Percentiles rank a stretch among this genome's conserved stretches.
phyloP scores from a whole-genome alignment of 2,888 invertebrate genomes.

The Luperina nickerlii region DNA sequence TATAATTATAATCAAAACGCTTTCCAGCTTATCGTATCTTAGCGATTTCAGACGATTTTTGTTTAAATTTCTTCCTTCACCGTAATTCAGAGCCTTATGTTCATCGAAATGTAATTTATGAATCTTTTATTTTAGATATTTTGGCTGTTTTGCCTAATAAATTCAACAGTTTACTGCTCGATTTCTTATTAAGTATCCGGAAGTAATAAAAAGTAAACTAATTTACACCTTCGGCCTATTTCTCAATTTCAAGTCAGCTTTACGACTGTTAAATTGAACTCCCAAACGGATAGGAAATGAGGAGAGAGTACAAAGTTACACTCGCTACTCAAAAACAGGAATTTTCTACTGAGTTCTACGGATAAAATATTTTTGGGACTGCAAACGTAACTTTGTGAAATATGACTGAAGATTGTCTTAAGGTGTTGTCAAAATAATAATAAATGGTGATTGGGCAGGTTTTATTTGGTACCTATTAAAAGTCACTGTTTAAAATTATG shows the following conservation, averaged over 20 bases:
- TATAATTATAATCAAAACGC: not conserved
- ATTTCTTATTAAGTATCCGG: slow-evolving; percentile 53
- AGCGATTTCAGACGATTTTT: not conserved
- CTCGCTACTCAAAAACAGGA: slow-evolving; percentile 28
- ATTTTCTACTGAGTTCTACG: fast-evolving
- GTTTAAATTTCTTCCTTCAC: not conserved
- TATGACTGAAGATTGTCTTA: slow-evolving; percentile 39
- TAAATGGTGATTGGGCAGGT: slow-evolving; percentile 54
- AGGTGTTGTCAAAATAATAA: slow-evolving; percentile 55
- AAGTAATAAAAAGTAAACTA: slow-evolving; percentile 62
- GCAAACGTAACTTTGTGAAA: slow-evolving; percentile 55
- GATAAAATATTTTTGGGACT: slow-evolving; percentile 11
- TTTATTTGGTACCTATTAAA: slow-evolving; percentile 60
- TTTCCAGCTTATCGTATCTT: not conserved
- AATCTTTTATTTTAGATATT: not conserved
- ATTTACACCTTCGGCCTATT: slow-evolving; percentile 59
- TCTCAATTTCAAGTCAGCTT: slow-evolving; percentile 60
- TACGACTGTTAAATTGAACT: slow-evolving; percentile 66
- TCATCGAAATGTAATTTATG: slow-evolving; percentile 15
- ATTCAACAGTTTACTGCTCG: slow-evolving; percentile 40
- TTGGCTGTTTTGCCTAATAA: slow-evolving; percentile 19
- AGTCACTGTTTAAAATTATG: slow-evolving; percentile 17
- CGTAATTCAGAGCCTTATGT: not conserved
- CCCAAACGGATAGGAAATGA: slow-evolving; percentile 56
- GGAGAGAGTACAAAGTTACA: slow-evolving; percentile 61